Base-by-base conservation (phyloP, 2,797 vertebrate species). In the Epinephelus malabaricus region DNA sequence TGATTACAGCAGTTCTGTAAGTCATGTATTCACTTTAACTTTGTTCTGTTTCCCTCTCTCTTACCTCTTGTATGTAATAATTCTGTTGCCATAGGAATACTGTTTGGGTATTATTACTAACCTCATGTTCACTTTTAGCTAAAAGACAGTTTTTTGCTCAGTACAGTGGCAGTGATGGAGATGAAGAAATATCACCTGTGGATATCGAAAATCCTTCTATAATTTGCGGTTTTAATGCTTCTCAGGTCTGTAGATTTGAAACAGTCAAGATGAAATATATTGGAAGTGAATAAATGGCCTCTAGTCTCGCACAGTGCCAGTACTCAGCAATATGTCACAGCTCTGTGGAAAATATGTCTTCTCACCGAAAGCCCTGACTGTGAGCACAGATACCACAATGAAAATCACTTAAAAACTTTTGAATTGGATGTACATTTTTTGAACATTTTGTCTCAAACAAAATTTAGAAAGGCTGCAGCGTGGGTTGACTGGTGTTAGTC, bases 261-360 rank as follows among this genome's bases (percentile, higher is more conserved):
- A 18, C 38, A 30, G 38, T 34, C 15, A 25, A 43, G 47, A 54
- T 76, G 54, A 61, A 46, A 34, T 15, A 45, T 11, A 15, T 19
- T 34, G 34, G 34, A 34, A 34, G 34, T 34, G 7, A 34, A 34
- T 34, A 34, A 34, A 34, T 8, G 34, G 34, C 34, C 34, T 34
- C 34, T 34, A 4, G 67, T 60, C 49, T 21, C 7, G 19, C 10
- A 11, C 13, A 15, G 21, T 15, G 67, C 1, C 27, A 18, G 5
- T 6, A 58, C 15, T 61, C 46, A 11, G 11, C 49, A 49, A 13
- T 14, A 6, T 25, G 51, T 14, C 14, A 11, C 19, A 25, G 40
- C 21, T 77, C 8, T 51, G 25, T 60, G 46, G 47, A 73, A 62
- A 71, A 47, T 73, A 0, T 10, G 6, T 40, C n/a, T 12, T 68